Evolutionary conservation across 2,888 invertebrate genomes (phyloP).

Genomic region (Heteromyza rotundicornis): DNA sequence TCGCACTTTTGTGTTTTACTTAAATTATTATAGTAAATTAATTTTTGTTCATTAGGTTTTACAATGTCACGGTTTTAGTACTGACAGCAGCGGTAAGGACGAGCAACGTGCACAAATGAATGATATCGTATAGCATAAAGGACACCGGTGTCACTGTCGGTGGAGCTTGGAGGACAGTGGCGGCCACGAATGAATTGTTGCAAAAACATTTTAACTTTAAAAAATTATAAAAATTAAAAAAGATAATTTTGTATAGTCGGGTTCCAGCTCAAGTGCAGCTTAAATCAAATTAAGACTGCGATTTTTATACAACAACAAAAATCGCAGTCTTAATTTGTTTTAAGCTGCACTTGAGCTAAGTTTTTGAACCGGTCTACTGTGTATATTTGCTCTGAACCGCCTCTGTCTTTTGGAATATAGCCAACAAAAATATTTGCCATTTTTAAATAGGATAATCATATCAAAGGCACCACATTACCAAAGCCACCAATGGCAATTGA

Average conservation of each 20-base stretch:
- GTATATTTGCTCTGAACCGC: too few relatives aligned
- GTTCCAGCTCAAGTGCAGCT: too few relatives aligned
- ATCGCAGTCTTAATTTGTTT: too few relatives aligned
- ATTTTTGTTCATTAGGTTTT: constrained; percentile 57
- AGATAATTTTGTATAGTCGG: too few relatives aligned
- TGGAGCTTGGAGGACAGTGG: not conserved
- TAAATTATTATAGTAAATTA: constrained; percentile 60
- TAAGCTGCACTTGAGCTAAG: too few relatives aligned
- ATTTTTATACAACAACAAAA: too few relatives aligned
- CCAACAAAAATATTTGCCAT: too few relatives aligned
- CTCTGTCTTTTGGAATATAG: too few relatives aligned
- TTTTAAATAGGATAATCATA: not conserved
- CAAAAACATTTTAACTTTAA: too few relatives aligned
- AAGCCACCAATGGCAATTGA: not conserved
- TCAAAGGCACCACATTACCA: not conserved
- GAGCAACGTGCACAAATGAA: not conserved
- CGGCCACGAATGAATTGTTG: too few relatives aligned
- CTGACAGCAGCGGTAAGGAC: not conserved
- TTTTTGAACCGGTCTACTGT: not conserved
- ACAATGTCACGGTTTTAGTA: constrained; percentile 42
- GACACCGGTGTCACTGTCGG: constrained; percentile 4
- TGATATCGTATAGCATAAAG: constrained; percentile 9
- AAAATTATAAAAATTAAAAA: too few relatives aligned
- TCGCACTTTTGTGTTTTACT: constrained; percentile 44
- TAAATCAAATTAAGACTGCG: too few relatives aligned